Evolutionary conservation across 2,113 vertebrate species (phyloP), one percentile per base, ranked within the genome.

Genomic region (Sylvilagus bachmani): DNA sequence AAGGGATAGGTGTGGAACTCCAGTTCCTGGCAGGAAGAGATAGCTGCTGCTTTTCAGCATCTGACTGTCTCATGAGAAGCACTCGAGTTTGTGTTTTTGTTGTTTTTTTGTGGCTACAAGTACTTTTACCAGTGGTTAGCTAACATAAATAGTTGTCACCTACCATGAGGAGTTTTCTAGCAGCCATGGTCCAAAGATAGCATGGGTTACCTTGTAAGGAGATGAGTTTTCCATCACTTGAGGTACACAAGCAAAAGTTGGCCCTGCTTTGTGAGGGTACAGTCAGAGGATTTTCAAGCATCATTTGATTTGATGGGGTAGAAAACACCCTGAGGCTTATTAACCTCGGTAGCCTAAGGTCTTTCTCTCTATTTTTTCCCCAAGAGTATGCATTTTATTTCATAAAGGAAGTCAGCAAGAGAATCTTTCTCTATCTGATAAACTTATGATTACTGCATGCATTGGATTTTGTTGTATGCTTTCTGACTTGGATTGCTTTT

Each of bases 401-500:
- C 69, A 44, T 85, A 77, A 77, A 85, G 13, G 51, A 95, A 86
- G 85, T 82, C 69, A 74, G 24, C 86, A 27, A 82, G 53, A 83
- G 94, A 90, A 94, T 79, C 33, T 71, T 91, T 90, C 6, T 8
- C 61, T 91, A 95, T 94, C 55, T 36, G 53, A 64, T 94, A 95
- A 79, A 62, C 67, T 69, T 95, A 17, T 92, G 17, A 75, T 44
- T 64, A 75, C 27, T 95, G 33, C n/a, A 71, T 94, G 58, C 8
- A 13, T 90, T 79, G 92, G 22, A 61, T 94, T 93, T 90, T 86
- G 36, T 86, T 78, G 21, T 90, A 84, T 97, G 49, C 1, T 94
- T 97, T 96, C 87, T 96, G 92, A 36, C 86, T 97, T 97, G 55
- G 98, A 95, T 97, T 97, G 44, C 91, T 93, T 97, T 44, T 80